These are phyloP conservation scores for Drosophila subsilvestris DNA, from an alignment of 2,888 invertebrate species.

Conservation along the genomic window DNA sequence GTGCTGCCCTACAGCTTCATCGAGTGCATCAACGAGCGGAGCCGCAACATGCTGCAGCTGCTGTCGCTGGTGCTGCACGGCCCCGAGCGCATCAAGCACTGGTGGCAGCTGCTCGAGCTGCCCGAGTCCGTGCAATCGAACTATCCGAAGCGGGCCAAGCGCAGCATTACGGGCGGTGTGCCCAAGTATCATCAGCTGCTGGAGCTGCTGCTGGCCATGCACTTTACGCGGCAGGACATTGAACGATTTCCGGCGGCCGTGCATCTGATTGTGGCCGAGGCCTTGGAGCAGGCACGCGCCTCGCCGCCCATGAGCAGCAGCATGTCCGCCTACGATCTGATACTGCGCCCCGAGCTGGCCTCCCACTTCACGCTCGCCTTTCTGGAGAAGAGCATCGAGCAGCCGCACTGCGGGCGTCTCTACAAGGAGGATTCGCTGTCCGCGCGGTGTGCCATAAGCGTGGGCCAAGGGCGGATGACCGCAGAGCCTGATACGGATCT, in stretches of 20 bases:
- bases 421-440: constrained; percentile 83
- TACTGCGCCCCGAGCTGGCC: constrained; percentile 89
- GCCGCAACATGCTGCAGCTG: constrained; percentile 88
- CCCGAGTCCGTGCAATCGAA: constrained; percentile 72
- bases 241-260: constrained; percentile 89
- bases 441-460: constrained; percentile 77
- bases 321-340: constrained; percentile 87
- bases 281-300: constrained; percentile 88
- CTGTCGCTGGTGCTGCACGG: constrained; percentile 81
- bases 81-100: constrained; percentile 77
- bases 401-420: constrained; percentile 62
- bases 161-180: constrained; percentile 75
- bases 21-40: constrained; percentile 89
- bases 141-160: constrained; percentile 70
- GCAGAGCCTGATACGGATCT: constrained; percentile 63
- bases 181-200: constrained; percentile 81
- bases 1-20: constrained; percentile 89
- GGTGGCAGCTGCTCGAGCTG: constrained; percentile 81
- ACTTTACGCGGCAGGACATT: constrained; percentile 86
- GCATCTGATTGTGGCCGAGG: constrained; percentile 88
- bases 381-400: constrained; percentile 31
- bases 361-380: constrained; percentile 84
- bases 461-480: constrained; percentile 63
- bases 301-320: constrained; percentile 90
- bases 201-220: constrained; percentile 82